Percentiles rank a stretch among this genome's conserved stretches.
phyloP scores from a whole-genome alignment of 2,888 invertebrate species.

The Perizoma flavofasciatum region DNA sequence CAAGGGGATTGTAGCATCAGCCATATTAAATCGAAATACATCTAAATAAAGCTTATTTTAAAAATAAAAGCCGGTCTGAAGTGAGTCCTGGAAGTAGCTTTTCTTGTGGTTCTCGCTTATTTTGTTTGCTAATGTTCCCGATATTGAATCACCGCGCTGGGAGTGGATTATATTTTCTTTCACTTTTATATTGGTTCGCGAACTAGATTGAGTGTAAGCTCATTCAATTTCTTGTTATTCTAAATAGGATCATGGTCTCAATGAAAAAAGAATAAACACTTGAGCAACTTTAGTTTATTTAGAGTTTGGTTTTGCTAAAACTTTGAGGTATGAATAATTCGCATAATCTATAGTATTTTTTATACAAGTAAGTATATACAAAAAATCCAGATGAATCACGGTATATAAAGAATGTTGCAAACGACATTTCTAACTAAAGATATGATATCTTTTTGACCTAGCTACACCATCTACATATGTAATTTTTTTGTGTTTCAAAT shows the following conservation, averaged over 20 bases:
- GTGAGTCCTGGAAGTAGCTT: constrained; percentile 25
- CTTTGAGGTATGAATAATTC: too few species aligned
- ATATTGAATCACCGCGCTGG: constrained; percentile 34
- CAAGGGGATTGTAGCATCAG: not conserved
- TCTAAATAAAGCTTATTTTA: not conserved
- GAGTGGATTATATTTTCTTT: constrained; percentile 32
- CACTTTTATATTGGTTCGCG: constrained; percentile 20
- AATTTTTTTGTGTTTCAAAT: too few species aligned
- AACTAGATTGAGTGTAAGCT: constrained; percentile 11
- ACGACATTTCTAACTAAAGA: too few species aligned
- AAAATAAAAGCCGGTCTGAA: not conserved
- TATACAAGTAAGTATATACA: too few species aligned
- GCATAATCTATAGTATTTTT: too few species aligned
- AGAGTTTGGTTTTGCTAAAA: too few species aligned
- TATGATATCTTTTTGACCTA: too few species aligned
- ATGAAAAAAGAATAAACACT: too few species aligned
- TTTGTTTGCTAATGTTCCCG: constrained; percentile 38
- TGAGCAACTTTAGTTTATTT: too few species aligned
- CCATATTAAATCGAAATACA: not conserved
- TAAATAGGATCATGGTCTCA: not conserved
- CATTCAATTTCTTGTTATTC: not conserved
- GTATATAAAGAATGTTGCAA: too few species aligned
- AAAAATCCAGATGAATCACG: too few species aligned
- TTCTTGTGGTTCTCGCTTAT: constrained; percentile 38
- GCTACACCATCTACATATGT: too few species aligned